phyloP scores from a whole-genome alignment of 2,888 invertebrate species.

The Cataglyphis rosenhaueri region DNA sequence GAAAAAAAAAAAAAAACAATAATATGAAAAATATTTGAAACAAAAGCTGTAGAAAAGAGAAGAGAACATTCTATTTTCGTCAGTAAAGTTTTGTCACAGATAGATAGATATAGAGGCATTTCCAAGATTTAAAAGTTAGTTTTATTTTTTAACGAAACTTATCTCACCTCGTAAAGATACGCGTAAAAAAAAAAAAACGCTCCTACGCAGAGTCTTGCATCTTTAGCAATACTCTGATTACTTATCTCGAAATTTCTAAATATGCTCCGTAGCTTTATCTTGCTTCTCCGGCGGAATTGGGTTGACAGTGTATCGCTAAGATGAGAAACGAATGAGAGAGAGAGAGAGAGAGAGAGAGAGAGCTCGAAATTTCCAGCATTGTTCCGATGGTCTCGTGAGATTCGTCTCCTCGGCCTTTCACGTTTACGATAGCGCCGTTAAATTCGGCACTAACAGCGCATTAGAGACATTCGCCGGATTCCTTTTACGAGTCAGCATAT shows the following conservation, averaged over 20 bases:
- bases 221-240: neutral
- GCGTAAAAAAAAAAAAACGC: neutral
- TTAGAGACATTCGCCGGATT: slow-evolving; percentile 78
- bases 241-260: slow-evolving; percentile 31
- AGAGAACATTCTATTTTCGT: neutral
- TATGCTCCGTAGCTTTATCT: slow-evolving; percentile 40
- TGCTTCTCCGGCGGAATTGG: slow-evolving; percentile 9
- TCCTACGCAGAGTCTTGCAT: neutral
- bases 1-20: neutral
- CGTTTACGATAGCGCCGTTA: slow-evolving; percentile 81
- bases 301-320: slow-evolving; percentile 27
- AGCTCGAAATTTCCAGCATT: slow-evolving; percentile 48
- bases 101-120: no score
- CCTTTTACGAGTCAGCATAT: slow-evolving; percentile 80
- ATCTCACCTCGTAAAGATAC: no score
- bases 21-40: neutral
- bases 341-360: neutral
- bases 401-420: slow-evolving; percentile 49
- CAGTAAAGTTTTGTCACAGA: no score
- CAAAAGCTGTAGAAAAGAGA: neutral
- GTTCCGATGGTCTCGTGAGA: slow-evolving; percentile 64
- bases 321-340: slow-evolving; percentile 37
- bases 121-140: no score
- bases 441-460: slow-evolving; percentile 81
- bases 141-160: neutral